phyloP scores from a whole-genome alignment of 2,113 vertebrate species.

The Donacobius atricapilla region DNA sequence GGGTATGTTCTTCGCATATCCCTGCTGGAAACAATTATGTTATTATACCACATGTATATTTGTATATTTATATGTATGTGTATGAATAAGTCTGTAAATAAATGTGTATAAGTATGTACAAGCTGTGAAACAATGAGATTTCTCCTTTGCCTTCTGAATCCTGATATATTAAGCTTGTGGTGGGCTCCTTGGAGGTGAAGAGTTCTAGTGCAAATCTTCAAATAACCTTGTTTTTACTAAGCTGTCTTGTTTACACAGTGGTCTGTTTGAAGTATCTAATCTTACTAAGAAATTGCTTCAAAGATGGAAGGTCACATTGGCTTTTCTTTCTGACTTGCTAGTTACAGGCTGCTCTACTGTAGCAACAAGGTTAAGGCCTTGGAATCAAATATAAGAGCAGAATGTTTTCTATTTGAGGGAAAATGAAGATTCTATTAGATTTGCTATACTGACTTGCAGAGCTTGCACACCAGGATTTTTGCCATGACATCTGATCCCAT shows the following conservation, averaged over 20 bases:
- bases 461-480: not conserved
- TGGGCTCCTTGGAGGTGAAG: not conserved
- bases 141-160: not conserved
- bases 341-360: not conserved
- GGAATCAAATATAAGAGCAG: not conserved
- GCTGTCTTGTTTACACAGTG: not conserved
- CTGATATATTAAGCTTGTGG: not conserved
- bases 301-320: not conserved
- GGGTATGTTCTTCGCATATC: not conserved
- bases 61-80: not conserved
- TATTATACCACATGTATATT: not conserved
- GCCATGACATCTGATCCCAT: not conserved
- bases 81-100: not conserved
- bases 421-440: not conserved
- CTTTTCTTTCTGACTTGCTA: not conserved
- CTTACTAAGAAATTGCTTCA: slow-evolving; percentile 21
- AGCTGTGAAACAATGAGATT: not conserved
- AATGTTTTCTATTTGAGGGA: not conserved
- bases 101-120: fast-evolving
- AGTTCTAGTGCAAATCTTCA: not conserved
- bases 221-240: not conserved
- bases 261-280: not conserved
- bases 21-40: not conserved
- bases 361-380: not conserved
- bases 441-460: not conserved